Evolutionary conservation across 2,888 invertebrate species (phyloP).

Genomic region (Agonum fuliginosum): DNA sequence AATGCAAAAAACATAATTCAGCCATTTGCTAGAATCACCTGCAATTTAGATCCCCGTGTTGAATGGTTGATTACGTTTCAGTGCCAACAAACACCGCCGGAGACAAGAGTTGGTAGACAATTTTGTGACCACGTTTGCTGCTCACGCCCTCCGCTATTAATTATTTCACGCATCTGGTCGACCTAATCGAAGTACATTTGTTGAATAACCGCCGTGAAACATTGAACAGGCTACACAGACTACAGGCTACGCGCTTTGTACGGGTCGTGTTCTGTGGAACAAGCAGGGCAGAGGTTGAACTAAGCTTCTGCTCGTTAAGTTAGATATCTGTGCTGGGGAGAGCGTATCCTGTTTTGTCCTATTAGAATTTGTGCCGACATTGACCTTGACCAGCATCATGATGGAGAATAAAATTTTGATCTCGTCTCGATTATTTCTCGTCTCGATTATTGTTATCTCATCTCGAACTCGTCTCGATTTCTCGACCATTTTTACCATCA

Average conservation of each 20-base stretch:
- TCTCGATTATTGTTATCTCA: no score
- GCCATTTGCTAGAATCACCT: neutral
- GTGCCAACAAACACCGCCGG: neutral
- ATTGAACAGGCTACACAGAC: constrained; percentile 22
- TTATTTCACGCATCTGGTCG: constrained; percentile 46
- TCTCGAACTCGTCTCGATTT: no score
- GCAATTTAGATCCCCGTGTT: constrained; percentile 16
- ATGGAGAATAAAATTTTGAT: no score
- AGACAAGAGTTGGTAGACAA: neutral
- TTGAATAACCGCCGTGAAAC: constrained; percentile 49
- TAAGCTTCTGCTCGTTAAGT: neutral
- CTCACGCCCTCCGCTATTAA: constrained; percentile 23
- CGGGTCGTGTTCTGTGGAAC: neutral
- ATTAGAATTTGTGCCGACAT: no score
- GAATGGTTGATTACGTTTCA: neutral
- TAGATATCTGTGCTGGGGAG: neutral
- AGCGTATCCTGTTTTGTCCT: no score
- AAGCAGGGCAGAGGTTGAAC: constrained; percentile 1
- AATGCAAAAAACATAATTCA: neutral
- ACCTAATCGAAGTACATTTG: constrained; percentile 52
- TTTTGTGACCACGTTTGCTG: constrained; percentile 10
- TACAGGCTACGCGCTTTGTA: no score
- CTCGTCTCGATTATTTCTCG: no score
- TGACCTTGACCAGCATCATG: no score
- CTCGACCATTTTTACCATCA: no score